Evolutionary conservation across 1,140 invertebrate species (phyloP).

Genomic region (Augochlora pura): DNA sequence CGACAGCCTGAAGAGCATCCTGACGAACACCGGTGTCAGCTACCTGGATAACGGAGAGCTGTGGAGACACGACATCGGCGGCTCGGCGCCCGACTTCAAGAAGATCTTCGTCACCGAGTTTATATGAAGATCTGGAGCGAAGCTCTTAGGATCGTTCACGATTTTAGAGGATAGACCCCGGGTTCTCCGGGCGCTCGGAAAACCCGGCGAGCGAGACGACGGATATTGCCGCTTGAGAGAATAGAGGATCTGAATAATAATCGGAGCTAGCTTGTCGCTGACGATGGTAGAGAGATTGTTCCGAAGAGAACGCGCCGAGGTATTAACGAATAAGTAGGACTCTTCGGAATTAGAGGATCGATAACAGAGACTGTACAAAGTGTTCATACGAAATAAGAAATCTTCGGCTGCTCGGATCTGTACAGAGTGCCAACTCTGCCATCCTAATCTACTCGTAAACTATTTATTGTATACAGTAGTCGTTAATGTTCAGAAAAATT

Average conservation of each 20-base stretch:
- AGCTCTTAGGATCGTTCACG: too few species aligned
- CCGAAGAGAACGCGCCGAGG: too few species aligned
- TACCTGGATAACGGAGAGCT: slow-evolving; percentile 73
- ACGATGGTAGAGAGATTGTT: too few species aligned
- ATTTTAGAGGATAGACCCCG: not conserved
- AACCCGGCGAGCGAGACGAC: not conserved
- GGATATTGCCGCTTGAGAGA: too few species aligned
- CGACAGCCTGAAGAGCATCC: slow-evolving; percentile 70
- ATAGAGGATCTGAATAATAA: too few species aligned
- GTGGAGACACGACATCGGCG: slow-evolving; percentile 76
- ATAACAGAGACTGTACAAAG: not conserved
- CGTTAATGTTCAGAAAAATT: too few species aligned
- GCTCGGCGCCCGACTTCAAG: slow-evolving; percentile 81
- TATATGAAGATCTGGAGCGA: slow-evolving; percentile 67
- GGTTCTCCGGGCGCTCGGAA: not conserved
- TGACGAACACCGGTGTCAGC: slow-evolving; percentile 68
- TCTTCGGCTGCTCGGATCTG: not conserved
- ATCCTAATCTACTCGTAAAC: too few species aligned
- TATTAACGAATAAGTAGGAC: too few species aligned
- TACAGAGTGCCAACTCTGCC: not conserved
- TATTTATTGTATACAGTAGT: too few species aligned
- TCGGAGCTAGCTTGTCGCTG: too few species aligned
- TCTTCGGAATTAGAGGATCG: too few species aligned
- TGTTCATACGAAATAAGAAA: not conserved
- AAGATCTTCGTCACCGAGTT: slow-evolving; percentile 82